These are phyloP conservation scores for Myanophis thanlyinensis DNA, from an alignment of 2,113 vertebrate species.

Conservation along the genomic window DNA sequence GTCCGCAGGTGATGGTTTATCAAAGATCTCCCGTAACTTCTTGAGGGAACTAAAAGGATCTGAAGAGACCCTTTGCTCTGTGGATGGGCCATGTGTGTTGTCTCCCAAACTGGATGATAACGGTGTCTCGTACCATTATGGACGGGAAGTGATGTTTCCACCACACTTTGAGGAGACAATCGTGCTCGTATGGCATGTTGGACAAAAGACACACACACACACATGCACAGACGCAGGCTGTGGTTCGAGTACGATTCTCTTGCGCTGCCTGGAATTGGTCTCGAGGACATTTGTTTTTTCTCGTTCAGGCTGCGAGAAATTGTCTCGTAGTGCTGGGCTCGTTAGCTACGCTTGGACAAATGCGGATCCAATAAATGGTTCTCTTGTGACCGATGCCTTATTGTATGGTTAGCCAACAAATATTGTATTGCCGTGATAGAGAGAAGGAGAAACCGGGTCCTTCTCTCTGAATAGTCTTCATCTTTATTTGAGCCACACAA, in stretches of 20 bases:
- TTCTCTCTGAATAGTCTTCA: conserved; percentile 39
- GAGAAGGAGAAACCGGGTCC: not conserved
- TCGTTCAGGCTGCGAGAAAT: rapidly evolving
- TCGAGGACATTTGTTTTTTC: not conserved
- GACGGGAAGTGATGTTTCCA: conserved; percentile 4
- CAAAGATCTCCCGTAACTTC: conserved; percentile 17
- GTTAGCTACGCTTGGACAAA: rapidly evolving
- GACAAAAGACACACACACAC: rapidly evolving
- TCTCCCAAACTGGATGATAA: not conserved
- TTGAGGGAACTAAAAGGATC: conserved; percentile 34
- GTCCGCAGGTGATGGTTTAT: not conserved
- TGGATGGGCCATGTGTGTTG: not conserved
- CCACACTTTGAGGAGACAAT: not conserved
- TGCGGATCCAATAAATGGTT: not conserved
- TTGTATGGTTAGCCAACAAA: not conserved
- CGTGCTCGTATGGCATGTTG: not conserved
- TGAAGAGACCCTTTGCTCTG: conserved; percentile 3
- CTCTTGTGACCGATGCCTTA: not conserved
- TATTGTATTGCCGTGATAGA: not conserved
- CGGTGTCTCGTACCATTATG: conserved; percentile 31
- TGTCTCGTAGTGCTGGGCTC: not conserved
- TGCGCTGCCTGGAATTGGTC: not conserved
- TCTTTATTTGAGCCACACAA: not conserved
- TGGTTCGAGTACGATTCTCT: not conserved
- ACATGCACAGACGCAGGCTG: not conserved